These are phyloP conservation scores for Pantherophis guttatus DNA, from an alignment of 2,113 vertebrate species.

Conservation along the genomic window DNA sequence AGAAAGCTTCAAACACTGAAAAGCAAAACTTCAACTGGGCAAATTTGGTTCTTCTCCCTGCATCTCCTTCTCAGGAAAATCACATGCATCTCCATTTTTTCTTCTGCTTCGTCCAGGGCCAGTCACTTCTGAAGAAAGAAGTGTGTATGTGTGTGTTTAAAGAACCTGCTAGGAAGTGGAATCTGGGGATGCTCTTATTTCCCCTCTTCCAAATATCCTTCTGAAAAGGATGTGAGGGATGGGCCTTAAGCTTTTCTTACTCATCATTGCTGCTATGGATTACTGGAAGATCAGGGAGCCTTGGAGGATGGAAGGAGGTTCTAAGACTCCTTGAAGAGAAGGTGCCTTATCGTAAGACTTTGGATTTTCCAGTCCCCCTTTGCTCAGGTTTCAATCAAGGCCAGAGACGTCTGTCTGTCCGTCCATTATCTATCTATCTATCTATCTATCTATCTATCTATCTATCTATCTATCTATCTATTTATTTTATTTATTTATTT, in stretches of 20 bases:
- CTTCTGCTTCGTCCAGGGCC: not conserved
- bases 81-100: not conserved
- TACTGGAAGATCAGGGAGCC: not conserved
- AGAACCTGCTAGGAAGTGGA: not conserved
- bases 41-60: slow-evolving; percentile 16
- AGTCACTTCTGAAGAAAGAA: not conserved
- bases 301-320: not conserved
- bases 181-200: not conserved
- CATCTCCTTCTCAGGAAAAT: not conserved
- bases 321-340: not conserved
- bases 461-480: no score
- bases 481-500: no score
- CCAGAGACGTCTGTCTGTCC: no score
- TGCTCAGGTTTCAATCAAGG: not conserved
- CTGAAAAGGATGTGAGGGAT: not conserved
- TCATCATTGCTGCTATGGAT: not conserved
- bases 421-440: no score
- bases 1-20: not conserved
- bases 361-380: not conserved
- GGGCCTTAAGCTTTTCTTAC: not conserved
- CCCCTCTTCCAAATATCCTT: not conserved
- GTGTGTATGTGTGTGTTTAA: no score
- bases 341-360: not conserved
- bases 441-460: no score
- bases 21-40: slow-evolving; percentile 28